phyloP scores from a whole-genome alignment of 2,888 invertebrate genomes.

The Polydrusus pterygomalis region DNA sequence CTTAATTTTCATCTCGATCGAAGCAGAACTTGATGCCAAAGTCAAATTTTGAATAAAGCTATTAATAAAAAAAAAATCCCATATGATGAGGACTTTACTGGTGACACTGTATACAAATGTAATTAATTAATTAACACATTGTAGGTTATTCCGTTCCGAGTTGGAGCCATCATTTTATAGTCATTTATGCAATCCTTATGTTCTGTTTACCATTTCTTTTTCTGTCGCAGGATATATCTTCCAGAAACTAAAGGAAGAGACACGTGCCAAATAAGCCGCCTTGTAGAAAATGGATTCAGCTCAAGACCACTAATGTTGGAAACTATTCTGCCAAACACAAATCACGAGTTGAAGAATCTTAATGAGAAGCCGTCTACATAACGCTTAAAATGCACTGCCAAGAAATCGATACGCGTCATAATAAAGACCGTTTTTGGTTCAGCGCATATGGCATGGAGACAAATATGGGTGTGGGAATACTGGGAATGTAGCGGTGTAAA shows the following conservation, averaged over 20 bases:
- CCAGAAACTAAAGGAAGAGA: slow-evolving; percentile 85
- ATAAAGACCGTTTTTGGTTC: not conserved
- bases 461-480: too few species aligned
- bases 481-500: too few species aligned
- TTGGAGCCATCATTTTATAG: not conserved
- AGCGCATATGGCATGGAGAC: not conserved
- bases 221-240: slow-evolving; percentile 76
- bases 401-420: slow-evolving; percentile 15
- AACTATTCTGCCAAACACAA: slow-evolving; percentile 5
- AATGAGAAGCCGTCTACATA: slow-evolving; percentile 28
- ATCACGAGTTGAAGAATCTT: slow-evolving; percentile 32
- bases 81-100: too few species aligned
- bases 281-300: slow-evolving; percentile 78
- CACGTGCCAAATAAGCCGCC: slow-evolving; percentile 78
- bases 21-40: too few species aligned
- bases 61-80: too few species aligned
- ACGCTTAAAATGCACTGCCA: slow-evolving; percentile 9
- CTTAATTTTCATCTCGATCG: too few species aligned
- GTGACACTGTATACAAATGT: too few species aligned
- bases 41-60: too few species aligned
- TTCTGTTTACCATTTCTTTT: not conserved
- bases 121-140: too few species aligned
- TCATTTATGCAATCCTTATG: not conserved
- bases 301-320: slow-evolving; percentile 60
- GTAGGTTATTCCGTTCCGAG: too few species aligned